Conservation (phyloP, 1,140 invertebrate genomes). For the Berghia stephanieae region DNA sequence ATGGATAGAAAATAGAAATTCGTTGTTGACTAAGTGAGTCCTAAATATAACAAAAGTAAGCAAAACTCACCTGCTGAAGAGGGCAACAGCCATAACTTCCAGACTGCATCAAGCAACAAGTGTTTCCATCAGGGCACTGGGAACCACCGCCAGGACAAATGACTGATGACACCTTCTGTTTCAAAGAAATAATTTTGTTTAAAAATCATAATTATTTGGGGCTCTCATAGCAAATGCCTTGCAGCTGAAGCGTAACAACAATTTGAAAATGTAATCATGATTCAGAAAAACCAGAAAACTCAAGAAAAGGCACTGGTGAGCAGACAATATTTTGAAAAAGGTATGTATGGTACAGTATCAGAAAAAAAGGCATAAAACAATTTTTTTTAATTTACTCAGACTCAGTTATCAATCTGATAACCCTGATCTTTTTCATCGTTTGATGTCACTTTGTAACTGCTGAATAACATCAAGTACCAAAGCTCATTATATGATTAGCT, state of each 20-base stretch:
- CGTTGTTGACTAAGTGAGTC: too few species aligned
- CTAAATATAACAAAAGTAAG: too few species aligned
- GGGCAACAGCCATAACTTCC: slow-evolving; percentile 63
- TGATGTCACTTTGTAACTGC: neutral
- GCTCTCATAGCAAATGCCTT: too few species aligned
- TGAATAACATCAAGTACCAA: neutral
- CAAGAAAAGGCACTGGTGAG: neutral
- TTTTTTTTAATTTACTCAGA: neutral
- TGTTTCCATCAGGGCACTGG: slow-evolving; percentile 20
- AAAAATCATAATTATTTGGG: too few species aligned
- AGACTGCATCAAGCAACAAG: slow-evolving; percentile 35
- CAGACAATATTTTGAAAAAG: slow-evolving; percentile 3
- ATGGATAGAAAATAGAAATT: too few species aligned
- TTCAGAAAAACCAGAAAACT: neutral
- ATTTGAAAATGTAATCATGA: neutral
- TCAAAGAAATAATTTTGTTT: too few species aligned
- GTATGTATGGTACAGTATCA: slow-evolving; percentile 29
- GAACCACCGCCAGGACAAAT: neutral
- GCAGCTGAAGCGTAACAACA: neutral
- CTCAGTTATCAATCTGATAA: neutral
- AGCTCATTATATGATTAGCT: neutral
- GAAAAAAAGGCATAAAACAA: slow-evolving; percentile 23
- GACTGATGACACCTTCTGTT: too few species aligned
- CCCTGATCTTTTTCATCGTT: too few species aligned
- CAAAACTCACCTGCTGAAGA: slow-evolving; percentile 35